Base-by-base conservation (phyloP, 2,113 vertebrate genomes). In the Neodontobutis hainanensis region DNA sequence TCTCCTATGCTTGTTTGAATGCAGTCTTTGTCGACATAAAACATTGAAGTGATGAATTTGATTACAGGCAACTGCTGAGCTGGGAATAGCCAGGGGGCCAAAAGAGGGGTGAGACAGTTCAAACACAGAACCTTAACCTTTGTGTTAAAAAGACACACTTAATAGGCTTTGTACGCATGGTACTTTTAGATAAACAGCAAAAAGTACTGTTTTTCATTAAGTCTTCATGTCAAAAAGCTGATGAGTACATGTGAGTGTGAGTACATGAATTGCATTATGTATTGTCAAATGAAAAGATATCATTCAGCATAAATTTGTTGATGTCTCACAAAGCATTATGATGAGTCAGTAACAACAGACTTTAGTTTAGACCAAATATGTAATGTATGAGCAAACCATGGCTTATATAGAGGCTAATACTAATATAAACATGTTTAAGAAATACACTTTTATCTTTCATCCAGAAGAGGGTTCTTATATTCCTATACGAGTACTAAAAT, bases 41-140 rank as follows among this genome's bases (percentile, higher is more conserved):
- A 77, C 71, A 84, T 75, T 79, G 79, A 60, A 56, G 73, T 73
- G 46, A 72, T 64, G 68, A 84, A 78, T 71, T 5, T 86, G 78
- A 86, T 90, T 80, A 85, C 61, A 82, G 78, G 81, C 76, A 15
- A 52, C 40, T n/a, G 35, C n/a, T 83, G 78, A 85, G 70, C 77
- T 73, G 61, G 60, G 48, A 63, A 48, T 42, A 47, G 43, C 68
- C 59, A 12, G 38, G 53, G 50, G 57, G 51, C 55, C 12, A 59
- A 44, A 55, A 66, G 66, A 70, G 51, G 12, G 38, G 43, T 59
- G 45, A 65, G 49, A 47, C 7, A 5, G 48, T 65, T 53, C 66
- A 11, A 65, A 61, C 68, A 49, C 2, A 32, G 11, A 68, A 14
- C 61, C 19, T 48, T 48, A 63, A 14, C 34, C 15, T 44, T 19